Conservation (phyloP, 2,888 invertebrate species). For the Cosmorhoe ocellata region DNA sequence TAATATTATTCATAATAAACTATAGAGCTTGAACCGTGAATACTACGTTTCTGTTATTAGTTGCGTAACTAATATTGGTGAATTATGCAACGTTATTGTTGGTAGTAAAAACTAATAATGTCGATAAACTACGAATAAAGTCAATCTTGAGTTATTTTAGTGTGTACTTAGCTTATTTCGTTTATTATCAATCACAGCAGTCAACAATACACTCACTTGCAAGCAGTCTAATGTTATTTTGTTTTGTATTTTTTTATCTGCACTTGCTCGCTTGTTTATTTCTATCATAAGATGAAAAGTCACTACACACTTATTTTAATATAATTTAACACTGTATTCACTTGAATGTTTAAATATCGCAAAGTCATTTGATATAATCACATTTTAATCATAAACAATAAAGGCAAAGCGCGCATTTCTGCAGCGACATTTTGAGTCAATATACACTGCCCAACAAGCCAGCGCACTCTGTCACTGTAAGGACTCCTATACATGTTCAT, state of each 20-base stretch:
- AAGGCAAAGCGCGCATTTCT: conserved; percentile 62
- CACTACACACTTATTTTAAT: conserved; percentile 9
- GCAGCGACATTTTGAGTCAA: conserved; percentile 80
- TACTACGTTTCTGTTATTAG: too few species aligned
- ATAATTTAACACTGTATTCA: conserved; percentile 20
- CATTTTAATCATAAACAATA: conserved; percentile 80
- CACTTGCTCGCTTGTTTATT: conserved; percentile 12
- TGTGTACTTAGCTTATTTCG: conserved; percentile 11
- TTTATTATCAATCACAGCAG: neutral
- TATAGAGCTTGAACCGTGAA: too few species aligned
- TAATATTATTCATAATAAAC: too few species aligned
- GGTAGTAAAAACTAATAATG: too few species aligned
- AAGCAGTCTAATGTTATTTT: neutral
- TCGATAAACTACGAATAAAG: neutral
- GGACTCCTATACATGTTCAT: conserved; percentile 82
- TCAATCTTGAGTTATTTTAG: conserved; percentile 4
- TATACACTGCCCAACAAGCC: conserved; percentile 80
- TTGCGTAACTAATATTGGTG: too few species aligned
- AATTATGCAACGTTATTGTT: too few species aligned
- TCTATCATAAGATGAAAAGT: neutral
- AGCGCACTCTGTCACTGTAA: conserved; percentile 82
- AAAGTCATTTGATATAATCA: conserved; percentile 80
- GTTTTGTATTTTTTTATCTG: conserved; percentile 4
- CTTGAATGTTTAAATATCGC: conserved; percentile 59
- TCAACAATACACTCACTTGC: conserved; percentile 9